Base-by-base conservation (phyloP, 2,797 vertebrate species). In the Pampus argenteus region DNA sequence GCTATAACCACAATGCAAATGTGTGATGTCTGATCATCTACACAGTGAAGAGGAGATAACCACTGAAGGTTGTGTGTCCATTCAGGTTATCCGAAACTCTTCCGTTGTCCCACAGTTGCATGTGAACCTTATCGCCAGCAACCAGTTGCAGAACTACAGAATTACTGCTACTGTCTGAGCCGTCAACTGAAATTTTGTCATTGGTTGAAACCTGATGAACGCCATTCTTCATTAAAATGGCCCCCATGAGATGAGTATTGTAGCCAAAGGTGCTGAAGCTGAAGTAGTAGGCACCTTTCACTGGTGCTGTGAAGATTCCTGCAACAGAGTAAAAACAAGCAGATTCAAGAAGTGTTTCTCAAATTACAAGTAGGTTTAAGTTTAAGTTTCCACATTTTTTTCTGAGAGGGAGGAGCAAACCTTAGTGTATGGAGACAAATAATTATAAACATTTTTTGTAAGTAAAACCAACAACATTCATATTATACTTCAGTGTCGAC, bases 281-380 rank as follows among this genome's bases (percentile, higher is more conserved):
- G 28, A 86, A 89, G 57, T 62, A 79, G 71, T 17, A 88, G 28
- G 79, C 13, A 4, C 86, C 78, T 0, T 17, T 57, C n/a, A 81
- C 48, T 0, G 25, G 79, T 2, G 74, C 83, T 9, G 86, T 82
- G 49, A 88, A 89, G 65, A 72, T 45, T 57, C 86, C 86, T 87
- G 75, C 9, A 56, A 58, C 5, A 29, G 5, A 67, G 20, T 8
- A 49, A 48, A 73, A 18, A 68, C 29, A n/a, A 49, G 11, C 5
- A 52, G 17, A 55, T 36, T 6, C 5, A 44, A 55, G 11, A 52
- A 36, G 18, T 17, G 11, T 28, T 22, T 26, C 29, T 45, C 1
- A 0, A 25, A 15, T 42, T 14, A 52, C 34, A 51, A 60, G 13
- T 15, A 44, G 11, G 28, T 54, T n/a, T 31, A 22, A 23, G 10